Evolutionary conservation across 2,888 invertebrate species (phyloP).

Genomic region (Seladonia tumulorum): DNA sequence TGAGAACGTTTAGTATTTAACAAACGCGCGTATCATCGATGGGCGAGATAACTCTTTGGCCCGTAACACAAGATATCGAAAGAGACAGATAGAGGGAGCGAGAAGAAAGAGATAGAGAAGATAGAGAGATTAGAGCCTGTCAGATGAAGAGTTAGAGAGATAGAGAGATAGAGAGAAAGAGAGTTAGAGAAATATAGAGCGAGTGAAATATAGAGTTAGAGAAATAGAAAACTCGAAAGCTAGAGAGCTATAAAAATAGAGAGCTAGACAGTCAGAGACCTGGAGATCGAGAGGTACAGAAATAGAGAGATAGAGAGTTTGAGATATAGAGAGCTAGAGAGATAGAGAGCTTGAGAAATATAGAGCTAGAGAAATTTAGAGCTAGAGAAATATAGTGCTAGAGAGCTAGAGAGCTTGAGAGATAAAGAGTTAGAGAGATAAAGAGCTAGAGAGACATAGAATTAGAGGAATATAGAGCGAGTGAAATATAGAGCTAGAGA

Average conservation of each 20-base stretch:
- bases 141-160: neutral
- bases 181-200: neutral
- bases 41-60: constrained; percentile 29
- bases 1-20: no score
- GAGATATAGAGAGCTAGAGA: neutral
- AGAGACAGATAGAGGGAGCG: constrained; percentile 3
- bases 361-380: neutral
- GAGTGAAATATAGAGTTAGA: neutral
- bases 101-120: constrained; percentile 17
- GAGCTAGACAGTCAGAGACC: neutral
- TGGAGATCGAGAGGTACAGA: no score
- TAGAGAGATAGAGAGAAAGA: neutral
- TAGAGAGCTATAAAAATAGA: neutral
- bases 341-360: neutral
- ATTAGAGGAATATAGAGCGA: neutral
- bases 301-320: neutral
- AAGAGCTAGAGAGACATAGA: neutral
- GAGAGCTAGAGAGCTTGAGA: no score
- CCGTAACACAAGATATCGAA: neutral
- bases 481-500: neutral
- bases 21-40: neutral
- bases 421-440: neutral
- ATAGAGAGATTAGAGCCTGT: neutral
- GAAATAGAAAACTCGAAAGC: neutral
- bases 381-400: no score